Percentiles rank a stretch among this genome's conserved stretches.
Conservation (phyloP, 2,888 invertebrate genomes). For the Muschampia plurimacula region DNA sequence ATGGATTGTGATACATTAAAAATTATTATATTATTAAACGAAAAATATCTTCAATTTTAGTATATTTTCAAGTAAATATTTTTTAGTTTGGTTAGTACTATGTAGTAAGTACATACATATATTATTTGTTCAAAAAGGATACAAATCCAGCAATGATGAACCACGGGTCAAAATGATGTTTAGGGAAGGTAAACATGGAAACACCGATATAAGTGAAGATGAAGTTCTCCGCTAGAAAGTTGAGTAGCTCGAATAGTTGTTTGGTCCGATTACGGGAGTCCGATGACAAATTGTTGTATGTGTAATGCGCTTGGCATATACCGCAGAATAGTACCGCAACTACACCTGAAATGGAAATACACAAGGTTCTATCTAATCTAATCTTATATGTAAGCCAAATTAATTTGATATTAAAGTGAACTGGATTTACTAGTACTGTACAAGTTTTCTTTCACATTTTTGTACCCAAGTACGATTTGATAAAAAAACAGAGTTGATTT, state of each 20-base stretch:
- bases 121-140: constrained; percentile 86
- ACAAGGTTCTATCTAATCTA: neutral
- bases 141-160: constrained; percentile 98
- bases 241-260: constrained; percentile 96
- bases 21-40: too few relatives aligned
- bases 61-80: too few relatives aligned
- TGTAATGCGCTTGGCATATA: constrained; percentile 99
- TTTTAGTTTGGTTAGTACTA: too few relatives aligned
- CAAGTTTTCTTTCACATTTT: too few relatives aligned
- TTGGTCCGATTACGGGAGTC: constrained; percentile 95
- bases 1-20: too few relatives aligned
- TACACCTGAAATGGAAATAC: constrained; percentile 87
- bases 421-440: too few relatives aligned
- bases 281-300: constrained; percentile 97
- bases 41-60: too few relatives aligned
- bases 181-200: constrained; percentile 98
- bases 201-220: constrained; percentile 99
- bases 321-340: constrained; percentile 99
- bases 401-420: too few relatives aligned
- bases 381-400: too few relatives aligned
- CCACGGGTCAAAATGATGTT: constrained; percentile 96
- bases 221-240: constrained; percentile 98
- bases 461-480: too few relatives aligned
- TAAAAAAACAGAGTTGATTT: too few relatives aligned
- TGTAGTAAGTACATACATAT: too few relatives aligned